Evolutionary conservation across 2,888 invertebrate species (phyloP), one percentile per base, ranked within the genome.

Genomic region (Apantesis nais): DNA sequence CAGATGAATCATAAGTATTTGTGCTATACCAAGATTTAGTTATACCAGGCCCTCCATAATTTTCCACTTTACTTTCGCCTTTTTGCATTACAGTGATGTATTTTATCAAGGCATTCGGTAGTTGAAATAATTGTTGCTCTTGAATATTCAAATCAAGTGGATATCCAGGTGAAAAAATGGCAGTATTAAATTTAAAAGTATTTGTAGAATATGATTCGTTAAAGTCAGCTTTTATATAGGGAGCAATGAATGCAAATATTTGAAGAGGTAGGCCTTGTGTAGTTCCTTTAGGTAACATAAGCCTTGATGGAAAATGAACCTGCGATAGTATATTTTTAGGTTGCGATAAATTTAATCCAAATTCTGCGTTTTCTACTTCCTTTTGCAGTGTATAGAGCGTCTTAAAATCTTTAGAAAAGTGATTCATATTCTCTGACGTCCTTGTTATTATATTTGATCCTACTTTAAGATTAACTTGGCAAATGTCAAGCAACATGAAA

Each of bases 251-350:
- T 73, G 96, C 95, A 91, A 96, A 96, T 67, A 97, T 87, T 85
- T 96, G 96, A 86, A 96, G 95, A 34, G 96, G 95, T 82, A 96
- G 90, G 34, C 98, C 98, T 76, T 95, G 95, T 22, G 91, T 86
- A 79, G 94, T 96, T 71, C 98, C 98, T 88, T 96, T 97, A 7
- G 98, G 98, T 68, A 98, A 90, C 68, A 97, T 88, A 67, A 97
- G 92, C 73, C 97, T 96, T 70, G 96, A 94, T 34, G 98, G 97
- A 90, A 96, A 97, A 71, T 96, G 96, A 73, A 95, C 96, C 84
- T 96, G 94, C 29, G 93, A 91, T 77, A 95, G 91, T 68, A 95
- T 86, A 41, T 92, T 92, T 86, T 96, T 95, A 22, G 86, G 64
- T 89, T 93, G 82, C 89, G 89, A 92, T 48, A 95, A 92, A 73